Evolutionary conservation across 2,888 invertebrate genomes (phyloP).

Genomic region (Pseudoips prasinana): DNA sequence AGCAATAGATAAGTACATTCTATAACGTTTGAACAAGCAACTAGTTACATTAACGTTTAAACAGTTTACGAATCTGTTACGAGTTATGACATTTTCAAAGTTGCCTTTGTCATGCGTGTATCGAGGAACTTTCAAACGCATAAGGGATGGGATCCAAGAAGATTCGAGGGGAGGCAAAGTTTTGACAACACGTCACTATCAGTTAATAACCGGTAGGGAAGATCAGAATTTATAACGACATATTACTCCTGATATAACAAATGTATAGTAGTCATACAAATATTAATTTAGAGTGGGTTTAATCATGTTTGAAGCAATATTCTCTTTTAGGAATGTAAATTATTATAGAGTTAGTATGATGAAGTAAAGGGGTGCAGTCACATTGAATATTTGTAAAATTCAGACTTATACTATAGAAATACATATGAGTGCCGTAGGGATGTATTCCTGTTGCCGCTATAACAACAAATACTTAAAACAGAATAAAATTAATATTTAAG

Average conservation of each 20-base stretch:
- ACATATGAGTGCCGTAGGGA: too few species aligned
- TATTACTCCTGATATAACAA: slow-evolving; percentile 26
- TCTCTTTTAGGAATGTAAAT: not conserved
- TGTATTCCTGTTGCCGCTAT: too few species aligned
- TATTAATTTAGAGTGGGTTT: slow-evolving; percentile 28
- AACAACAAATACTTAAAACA: too few species aligned
- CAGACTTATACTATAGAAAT: too few species aligned
- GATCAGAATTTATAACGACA: slow-evolving; percentile 61
- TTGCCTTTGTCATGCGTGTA: slow-evolving; percentile 53
- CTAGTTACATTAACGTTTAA: slow-evolving; percentile 21
- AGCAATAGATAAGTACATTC: too few species aligned
- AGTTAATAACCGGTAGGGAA: slow-evolving; percentile 63
- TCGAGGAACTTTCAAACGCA: slow-evolving; percentile 65
- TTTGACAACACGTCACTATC: slow-evolving; percentile 76
- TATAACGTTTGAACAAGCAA: slow-evolving; percentile 11
- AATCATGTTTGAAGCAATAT: slow-evolving; percentile 10
- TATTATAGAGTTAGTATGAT: too few species aligned
- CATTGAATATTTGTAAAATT: too few species aligned
- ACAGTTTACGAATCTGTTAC: slow-evolving; percentile 24
- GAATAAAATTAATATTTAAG: too few species aligned
- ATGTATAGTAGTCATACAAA: slow-evolving; percentile 26
- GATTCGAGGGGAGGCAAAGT: slow-evolving; percentile 59
- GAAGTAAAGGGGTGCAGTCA: too few species aligned
- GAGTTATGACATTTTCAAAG: slow-evolving; percentile 39
- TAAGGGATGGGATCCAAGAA: slow-evolving; percentile 61